Percentiles rank a stretch among this genome's conserved stretches.
Evolutionary conservation across 1,140 invertebrate species (phyloP).

Genomic region (Spodoptera litura): DNA sequence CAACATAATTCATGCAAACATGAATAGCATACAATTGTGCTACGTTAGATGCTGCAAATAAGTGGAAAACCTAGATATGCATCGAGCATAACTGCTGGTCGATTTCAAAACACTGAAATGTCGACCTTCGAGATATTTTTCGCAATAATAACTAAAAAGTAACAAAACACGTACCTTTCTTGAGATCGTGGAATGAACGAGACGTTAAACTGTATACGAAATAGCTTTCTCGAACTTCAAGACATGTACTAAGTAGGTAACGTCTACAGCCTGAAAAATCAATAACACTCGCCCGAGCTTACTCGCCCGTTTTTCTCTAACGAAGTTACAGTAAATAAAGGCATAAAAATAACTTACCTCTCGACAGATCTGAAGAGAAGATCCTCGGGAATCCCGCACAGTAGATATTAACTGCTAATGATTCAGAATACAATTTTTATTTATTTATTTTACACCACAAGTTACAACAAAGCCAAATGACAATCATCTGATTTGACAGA

Average conservation of each 20-base stretch:
- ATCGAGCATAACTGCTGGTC: conserved; percentile 53
- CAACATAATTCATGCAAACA: conserved; percentile 1
- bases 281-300: conserved; percentile 63
- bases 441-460: conserved; percentile 60
- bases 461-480: conserved; percentile 54
- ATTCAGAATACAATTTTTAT: conserved; percentile 54
- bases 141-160: conserved; percentile 35
- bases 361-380: conserved; percentile 43
- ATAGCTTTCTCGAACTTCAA: conserved; percentile 32
- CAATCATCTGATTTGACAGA: conserved; percentile 57
- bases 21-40: background rate
- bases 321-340: conserved; percentile 20
- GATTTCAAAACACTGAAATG: conserved; percentile 62
- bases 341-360: conserved; percentile 52
- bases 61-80: conserved; percentile 59
- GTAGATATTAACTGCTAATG: conserved; percentile 34
- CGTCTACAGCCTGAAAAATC: conserved; percentile 67
- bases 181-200: background rate
- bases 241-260: conserved; percentile 47
- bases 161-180: conserved; percentile 1
- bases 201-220: conserved; percentile 12
- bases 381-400: conserved; percentile 31
- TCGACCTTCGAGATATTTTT: conserved; percentile 53
- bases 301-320: conserved; percentile 43
- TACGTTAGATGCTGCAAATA: conserved; percentile 31